Percentiles rank a stretch among this genome's conserved stretches.
Evolutionary conservation across 2,797 vertebrate genomes (phyloP).

Genomic region (Sebastes steindachneri): DNA sequence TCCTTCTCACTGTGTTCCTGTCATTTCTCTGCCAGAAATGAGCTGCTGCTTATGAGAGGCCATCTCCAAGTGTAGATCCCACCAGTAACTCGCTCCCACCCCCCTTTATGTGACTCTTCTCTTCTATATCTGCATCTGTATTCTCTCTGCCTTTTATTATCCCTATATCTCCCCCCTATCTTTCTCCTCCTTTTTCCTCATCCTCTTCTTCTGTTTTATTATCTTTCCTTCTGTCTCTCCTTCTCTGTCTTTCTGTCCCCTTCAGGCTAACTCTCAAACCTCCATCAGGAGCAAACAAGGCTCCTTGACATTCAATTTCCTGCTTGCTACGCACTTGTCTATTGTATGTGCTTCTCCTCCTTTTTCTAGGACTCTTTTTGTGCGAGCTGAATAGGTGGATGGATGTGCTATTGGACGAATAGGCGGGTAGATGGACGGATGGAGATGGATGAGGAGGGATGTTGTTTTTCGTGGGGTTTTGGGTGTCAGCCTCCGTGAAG

Average conservation of each 20-base stretch:
- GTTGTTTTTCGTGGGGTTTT: conserved; percentile 13
- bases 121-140: conserved; percentile 52
- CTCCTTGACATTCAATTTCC: conserved; percentile 87
- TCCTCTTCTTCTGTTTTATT: conserved; percentile 55
- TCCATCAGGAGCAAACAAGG: conserved; percentile 83
- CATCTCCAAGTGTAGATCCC: conserved; percentile 46
- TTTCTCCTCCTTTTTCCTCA: conserved; percentile 11
- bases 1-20: conserved; percentile 37
- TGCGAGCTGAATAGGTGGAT: conserved; percentile 66
- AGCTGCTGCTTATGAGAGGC: conserved; percentile 54
- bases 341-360: conserved; percentile 61
- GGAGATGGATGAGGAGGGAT: conserved; percentile 32
- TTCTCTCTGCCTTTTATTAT: conserved; percentile 53
- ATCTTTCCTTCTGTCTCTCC: conserved; percentile 27
- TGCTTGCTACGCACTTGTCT: conserved; percentile 80
- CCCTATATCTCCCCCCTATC: background rate
- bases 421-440: conserved; percentile 37
- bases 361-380: conserved; percentile 67
- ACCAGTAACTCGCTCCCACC: background rate
- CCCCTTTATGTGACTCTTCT: conserved; percentile 29
- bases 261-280: conserved; percentile 76
- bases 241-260: conserved; percentile 57
- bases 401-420: conserved; percentile 56
- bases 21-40: conserved; percentile 56
- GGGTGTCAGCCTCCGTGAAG: conserved; percentile 27